These are phyloP conservation scores for Fissipunctia ypsillon DNA, from an alignment of 2,888 invertebrate species.

Conservation along the genomic window DNA sequence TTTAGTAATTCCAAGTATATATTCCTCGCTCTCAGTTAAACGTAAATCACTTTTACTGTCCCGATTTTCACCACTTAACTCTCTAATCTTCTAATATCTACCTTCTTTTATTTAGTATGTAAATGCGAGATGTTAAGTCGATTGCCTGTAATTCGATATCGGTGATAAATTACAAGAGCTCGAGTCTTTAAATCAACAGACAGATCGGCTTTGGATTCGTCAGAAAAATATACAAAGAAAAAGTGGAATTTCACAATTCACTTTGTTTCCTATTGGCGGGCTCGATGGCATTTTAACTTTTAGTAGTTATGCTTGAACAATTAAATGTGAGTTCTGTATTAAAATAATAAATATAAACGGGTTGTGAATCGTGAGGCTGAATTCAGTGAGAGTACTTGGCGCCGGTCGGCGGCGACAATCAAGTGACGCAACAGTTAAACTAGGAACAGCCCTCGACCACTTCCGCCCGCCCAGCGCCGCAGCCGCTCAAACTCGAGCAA, in stretches of 20 bases:
- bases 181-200: conserved; percentile 61
- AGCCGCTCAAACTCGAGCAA: conserved; percentile 87
- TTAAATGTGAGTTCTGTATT: conserved; percentile 32
- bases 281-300: conserved; percentile 33
- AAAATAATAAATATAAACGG: conserved; percentile 59
- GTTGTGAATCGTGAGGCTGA: conserved; percentile 45
- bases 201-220: conserved; percentile 49
- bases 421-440: conserved; percentile 89
- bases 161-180: conserved; percentile 62
- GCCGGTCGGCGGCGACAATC: conserved; percentile 78
- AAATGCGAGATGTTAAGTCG: conserved; percentile 71
- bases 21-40: conserved; percentile 87
- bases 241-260: conserved; percentile 44
- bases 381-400: conserved; percentile 65
- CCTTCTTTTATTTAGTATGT: conserved; percentile 75
- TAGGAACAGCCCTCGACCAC: conserved; percentile 85
- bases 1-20: conserved; percentile 89
- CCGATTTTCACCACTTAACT: conserved; percentile 85
- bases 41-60: conserved; percentile 90
- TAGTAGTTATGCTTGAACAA: conserved; percentile 28
- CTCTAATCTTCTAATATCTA: conserved; percentile 80
- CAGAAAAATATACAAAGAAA: conserved; percentile 55
- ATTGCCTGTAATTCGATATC: conserved; percentile 67
- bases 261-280: conserved; percentile 33
- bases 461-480: conserved; percentile 83